Evolutionary conservation across 2,888 invertebrate species (phyloP).

Genomic region (Drosophila niveifrons): DNA sequence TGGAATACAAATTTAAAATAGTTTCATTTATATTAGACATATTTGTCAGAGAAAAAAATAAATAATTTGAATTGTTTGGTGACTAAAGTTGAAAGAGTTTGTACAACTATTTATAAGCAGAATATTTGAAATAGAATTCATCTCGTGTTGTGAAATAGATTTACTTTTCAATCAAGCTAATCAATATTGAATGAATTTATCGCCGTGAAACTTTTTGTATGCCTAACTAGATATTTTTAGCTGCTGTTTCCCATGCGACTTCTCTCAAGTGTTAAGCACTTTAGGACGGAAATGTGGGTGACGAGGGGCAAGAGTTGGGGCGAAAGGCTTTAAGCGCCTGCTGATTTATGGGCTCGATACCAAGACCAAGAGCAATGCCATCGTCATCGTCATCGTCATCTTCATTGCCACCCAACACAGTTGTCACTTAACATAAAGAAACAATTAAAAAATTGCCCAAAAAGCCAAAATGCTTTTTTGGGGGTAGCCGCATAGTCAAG

Average conservation of each 20-base stretch:
- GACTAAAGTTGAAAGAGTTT: too few species aligned
- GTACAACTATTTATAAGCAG: too few species aligned
- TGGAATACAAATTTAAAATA: too few species aligned
- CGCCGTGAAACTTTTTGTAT: too few species aligned
- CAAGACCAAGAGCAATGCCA: constrained; percentile 34
- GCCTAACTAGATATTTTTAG: neutral
- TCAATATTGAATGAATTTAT: too few species aligned
- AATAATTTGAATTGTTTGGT: too few species aligned
- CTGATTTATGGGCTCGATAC: constrained; percentile 70
- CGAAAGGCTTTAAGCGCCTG: constrained; percentile 63
- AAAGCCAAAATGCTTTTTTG: constrained; percentile 75
- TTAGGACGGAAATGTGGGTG: constrained; percentile 10
- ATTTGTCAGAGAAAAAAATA: too few species aligned
- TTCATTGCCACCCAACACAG: constrained; percentile 26
- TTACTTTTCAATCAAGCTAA: too few species aligned
- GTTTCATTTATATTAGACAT: too few species aligned
- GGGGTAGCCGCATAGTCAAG: constrained; percentile 78
- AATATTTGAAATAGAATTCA: too few species aligned
- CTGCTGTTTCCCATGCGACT: neutral
- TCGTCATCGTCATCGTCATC: neutral
- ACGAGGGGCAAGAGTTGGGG: constrained; percentile 4
- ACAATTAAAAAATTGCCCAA: constrained; percentile 82
- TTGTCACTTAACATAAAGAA: constrained; percentile 84
- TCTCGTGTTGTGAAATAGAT: too few species aligned
- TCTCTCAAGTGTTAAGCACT: constrained; percentile 7